A percentile compares a stretch with the other conserved stretches of the same genome.
Conservation (phyloP, 2,113 vertebrate genomes). For the Phrynosoma blainvillii region DNA sequence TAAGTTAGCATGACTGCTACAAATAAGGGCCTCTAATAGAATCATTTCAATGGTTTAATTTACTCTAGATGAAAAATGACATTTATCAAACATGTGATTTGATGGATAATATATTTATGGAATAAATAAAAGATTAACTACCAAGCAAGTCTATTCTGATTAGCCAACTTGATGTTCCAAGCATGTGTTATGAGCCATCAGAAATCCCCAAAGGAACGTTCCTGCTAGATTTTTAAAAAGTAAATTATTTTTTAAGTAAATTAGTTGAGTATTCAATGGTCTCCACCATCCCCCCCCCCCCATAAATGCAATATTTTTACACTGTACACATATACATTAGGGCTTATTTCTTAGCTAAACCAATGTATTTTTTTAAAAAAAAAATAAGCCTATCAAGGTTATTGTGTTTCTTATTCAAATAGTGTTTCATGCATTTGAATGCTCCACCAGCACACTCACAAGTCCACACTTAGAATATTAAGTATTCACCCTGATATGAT, state of each 20-base stretch:
- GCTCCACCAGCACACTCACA: no score
- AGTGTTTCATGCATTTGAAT: background rate
- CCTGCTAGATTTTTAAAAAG: conserved; percentile 35
- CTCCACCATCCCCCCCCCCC: accelerated
- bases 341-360: background rate
- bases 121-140: conserved; percentile 70
- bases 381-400: background rate
- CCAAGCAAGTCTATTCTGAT: conserved; percentile 73
- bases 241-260: conserved; percentile 2
- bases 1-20: conserved; percentile 54
- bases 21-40: conserved; percentile 64
- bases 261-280: background rate
- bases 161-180: conserved; percentile 57
- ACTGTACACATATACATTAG: background rate
- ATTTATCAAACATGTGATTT: conserved; percentile 72
- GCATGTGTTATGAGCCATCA: conserved; percentile 60
- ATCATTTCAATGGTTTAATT: conserved; percentile 69
- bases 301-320: background rate
- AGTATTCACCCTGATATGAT: background rate
- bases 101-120: conserved; percentile 69
- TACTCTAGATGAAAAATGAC: conserved; percentile 73
- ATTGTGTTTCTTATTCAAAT: background rate
- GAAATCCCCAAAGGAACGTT: conserved; percentile 48
- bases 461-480: background rate
- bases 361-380: background rate